Conservation (phyloP, 2,113 vertebrate species). For the Cynoglossus semilaevis region DNA sequence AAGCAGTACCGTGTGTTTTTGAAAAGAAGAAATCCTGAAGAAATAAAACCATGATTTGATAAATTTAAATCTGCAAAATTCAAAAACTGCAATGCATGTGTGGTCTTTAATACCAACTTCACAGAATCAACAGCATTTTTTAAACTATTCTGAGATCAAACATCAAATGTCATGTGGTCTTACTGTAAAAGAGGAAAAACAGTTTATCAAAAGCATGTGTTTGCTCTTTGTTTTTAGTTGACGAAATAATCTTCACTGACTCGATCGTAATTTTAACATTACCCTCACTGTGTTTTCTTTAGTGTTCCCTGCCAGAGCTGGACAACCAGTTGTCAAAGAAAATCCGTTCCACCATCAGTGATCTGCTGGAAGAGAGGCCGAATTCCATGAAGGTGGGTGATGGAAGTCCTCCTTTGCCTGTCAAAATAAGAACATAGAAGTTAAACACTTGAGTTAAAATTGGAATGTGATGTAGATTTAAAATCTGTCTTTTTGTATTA, state of each 20-base stretch:
- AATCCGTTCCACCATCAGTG: slow-evolving; percentile 76
- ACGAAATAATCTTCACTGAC: too few species aligned
- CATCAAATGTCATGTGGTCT: slow-evolving; percentile 5
- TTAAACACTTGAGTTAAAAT: too few species aligned
- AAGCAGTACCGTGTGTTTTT: too few species aligned
- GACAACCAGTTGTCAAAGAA: slow-evolving; percentile 84
- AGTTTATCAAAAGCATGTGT: too few species aligned
- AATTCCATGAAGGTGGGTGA: slow-evolving; percentile 89
- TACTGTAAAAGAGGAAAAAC: neutral
- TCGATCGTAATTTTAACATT: too few species aligned
- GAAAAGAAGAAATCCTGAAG: too few species aligned
- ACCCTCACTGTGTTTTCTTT: slow-evolving; percentile 28
- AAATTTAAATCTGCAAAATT: neutral
- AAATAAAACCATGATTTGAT: too few species aligned
- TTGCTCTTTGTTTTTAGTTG: too few species aligned
- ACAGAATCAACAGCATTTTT: neutral
- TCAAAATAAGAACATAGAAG: too few species aligned
- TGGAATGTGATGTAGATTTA: too few species aligned
- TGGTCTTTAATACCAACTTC: neutral
- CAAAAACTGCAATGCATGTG: neutral
- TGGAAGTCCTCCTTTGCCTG: neutral
- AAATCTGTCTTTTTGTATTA: too few species aligned
- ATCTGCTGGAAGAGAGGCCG: slow-evolving; percentile 79
- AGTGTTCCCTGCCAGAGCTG: slow-evolving; percentile 84
- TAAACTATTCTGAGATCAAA: slow-evolving; percentile 4